These are phyloP conservation scores for Mungos mungo DNA, from an alignment of 2,113 vertebrate genomes.

Conservation along the genomic window DNA sequence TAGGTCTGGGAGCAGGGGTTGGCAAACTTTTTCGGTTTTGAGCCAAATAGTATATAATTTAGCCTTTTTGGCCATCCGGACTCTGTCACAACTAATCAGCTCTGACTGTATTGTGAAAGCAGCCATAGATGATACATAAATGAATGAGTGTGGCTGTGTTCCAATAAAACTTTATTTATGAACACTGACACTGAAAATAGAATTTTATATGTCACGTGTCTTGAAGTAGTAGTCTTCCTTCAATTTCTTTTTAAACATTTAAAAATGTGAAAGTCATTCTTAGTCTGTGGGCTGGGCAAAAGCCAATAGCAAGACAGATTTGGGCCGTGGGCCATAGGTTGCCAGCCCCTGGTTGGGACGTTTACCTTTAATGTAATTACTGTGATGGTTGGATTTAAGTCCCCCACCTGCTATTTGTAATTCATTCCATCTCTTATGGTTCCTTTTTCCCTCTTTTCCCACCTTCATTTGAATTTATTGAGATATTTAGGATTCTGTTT, in stretches of 20 bases:
- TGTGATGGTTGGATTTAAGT: background rate
- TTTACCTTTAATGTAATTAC: background rate
- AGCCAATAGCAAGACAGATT: background rate
- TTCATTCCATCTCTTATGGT: background rate
- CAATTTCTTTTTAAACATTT: background rate
- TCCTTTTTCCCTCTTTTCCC: background rate
- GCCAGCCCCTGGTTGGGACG: background rate
- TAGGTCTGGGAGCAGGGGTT: background rate
- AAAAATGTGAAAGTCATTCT: slow-evolving; percentile 4
- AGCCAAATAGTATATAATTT: background rate
- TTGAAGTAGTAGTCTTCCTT: background rate
- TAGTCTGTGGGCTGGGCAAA: background rate
- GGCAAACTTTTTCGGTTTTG: background rate
- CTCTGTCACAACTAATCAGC: background rate
- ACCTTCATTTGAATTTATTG: background rate
- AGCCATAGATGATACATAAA: background rate
- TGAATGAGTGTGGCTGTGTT: background rate
- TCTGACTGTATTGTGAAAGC: background rate
- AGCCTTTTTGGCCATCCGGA: background rate
- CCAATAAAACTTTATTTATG: slow-evolving; percentile 10
- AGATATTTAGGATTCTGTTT: background rate
- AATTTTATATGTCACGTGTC: background rate
- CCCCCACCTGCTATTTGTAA: background rate
- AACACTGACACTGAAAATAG: background rate
- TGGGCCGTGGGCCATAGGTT: background rate